Evolutionary conservation across 2,888 invertebrate species (phyloP), one percentile per base, ranked within the genome.

Genomic region (Thymelicus sylvestris): DNA sequence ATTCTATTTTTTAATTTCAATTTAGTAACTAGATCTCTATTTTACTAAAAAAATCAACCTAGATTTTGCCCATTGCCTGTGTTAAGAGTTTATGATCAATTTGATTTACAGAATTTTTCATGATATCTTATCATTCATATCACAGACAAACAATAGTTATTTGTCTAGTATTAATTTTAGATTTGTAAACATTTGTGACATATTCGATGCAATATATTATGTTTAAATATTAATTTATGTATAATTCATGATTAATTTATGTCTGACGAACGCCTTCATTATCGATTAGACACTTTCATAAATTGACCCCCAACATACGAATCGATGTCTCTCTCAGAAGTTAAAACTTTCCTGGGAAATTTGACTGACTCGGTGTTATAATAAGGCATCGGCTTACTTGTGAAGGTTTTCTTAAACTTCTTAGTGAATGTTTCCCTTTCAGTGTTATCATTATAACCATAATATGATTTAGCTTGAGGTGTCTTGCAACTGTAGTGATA

Each of bases 401-500:
- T 13, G 13, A 66, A 73, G 4, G 71, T 72, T 60, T 73, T 74
- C 66, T 66, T 74, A 12, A 76, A 47, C 6, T 75, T 63, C 31
- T 72, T 73, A 10, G 79, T 78, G 0, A 71, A 72, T 0, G 74
- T 48, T 19, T 81, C 78, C 38, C 61, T 65, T 57, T 76, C 74
- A 31, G 50, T 71, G 39, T 72, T 62, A 39, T 31, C 31, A 24
- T 47, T 68, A 8, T 13, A 31, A 47, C 44, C 19, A 24, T 39
- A 50, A 15, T 64, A 75, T 0, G 75, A 67, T 38, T 74, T 77
- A 39, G 62, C 72, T 7, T 72, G 67, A 12, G 74, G 57, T 4
- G 76, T 77, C 48, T 77, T 82, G 72, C 91, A 92, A 48, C 77
- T 72, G 1, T 74, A 61, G 64, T 91, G 91, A 66, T 90, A 91